Evolutionary conservation across 1,140 invertebrate genomes (phyloP).

Genomic region (Cyphomyrmex costatus): DNA sequence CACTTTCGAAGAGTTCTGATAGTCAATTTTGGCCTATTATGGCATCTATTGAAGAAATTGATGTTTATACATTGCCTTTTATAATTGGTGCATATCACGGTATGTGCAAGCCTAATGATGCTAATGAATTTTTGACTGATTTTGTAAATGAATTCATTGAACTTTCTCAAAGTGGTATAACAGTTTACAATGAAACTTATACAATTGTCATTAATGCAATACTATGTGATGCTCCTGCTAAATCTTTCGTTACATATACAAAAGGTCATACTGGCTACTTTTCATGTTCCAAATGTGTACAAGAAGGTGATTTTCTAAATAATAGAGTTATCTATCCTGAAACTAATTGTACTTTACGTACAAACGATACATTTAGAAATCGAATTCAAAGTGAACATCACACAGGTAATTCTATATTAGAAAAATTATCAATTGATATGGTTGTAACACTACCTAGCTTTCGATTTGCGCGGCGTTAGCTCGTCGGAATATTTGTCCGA

Average conservation of each 20-base stretch:
- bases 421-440: not conserved
- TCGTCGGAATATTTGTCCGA: no score
- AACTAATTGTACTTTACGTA: not conserved
- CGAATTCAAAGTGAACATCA: conserved; percentile 12
- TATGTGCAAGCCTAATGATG: not conserved
- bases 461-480: no score
- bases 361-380: not conserved
- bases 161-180: not conserved
- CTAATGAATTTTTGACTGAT: not conserved
- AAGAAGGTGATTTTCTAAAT: not conserved
- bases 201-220: not conserved
- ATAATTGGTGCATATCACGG: not conserved
- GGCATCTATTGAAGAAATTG: conserved; percentile 6
- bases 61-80: not conserved
- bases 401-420: not conserved
- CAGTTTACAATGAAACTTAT: not conserved
- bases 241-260: no score
- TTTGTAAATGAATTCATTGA: not conserved
- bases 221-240: no score
- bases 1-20: not conserved
- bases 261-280: no score
- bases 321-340: conserved; percentile 7
- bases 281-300: not conserved
- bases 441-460: no score
- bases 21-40: conserved; percentile 9